phyloP scores from a whole-genome alignment of 2,888 invertebrate species.

The Zygothrica quintamaculata region DNA sequence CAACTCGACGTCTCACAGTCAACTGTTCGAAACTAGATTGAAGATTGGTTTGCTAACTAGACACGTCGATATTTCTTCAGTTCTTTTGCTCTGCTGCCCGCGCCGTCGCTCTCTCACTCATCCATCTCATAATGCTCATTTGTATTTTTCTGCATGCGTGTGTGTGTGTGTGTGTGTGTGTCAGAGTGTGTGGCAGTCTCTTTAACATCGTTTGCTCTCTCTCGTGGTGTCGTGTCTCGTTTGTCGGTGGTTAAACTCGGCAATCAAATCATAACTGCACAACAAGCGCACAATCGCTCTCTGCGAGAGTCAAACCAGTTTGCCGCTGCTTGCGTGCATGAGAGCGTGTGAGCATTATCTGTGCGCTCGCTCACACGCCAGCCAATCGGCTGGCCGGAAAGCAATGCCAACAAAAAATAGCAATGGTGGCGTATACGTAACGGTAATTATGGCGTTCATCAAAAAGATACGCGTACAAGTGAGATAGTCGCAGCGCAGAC shows the following conservation, averaged over 20 bases:
- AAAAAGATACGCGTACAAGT: conserved; percentile 58
- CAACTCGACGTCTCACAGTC: conserved; percentile 84
- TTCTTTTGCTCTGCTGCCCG: conserved; percentile 79
- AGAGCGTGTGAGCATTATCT: conserved; percentile 27
- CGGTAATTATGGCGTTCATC: conserved; percentile 85
- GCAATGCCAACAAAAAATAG: conserved; percentile 70
- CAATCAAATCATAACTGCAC: conserved; percentile 79
- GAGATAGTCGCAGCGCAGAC: conserved; percentile 38
- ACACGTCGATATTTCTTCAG: conserved; percentile 84
- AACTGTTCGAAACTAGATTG: conserved; percentile 85
- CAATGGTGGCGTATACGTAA: conserved; percentile 84
- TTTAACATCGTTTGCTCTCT: conserved; percentile 70
- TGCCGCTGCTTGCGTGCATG: conserved; percentile 10
- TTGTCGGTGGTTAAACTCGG: conserved; percentile 82
- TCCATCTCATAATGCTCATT: conserved; percentile 31
- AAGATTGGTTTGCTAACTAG: conserved; percentile 85
- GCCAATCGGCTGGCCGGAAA: conserved; percentile 71
- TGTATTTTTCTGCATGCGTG: background rate
- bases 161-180: conserved; percentile 15
- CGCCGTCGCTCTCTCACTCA: conserved; percentile 43
- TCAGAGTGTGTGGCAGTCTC: conserved; percentile 47
- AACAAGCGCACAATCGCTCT: conserved; percentile 50
- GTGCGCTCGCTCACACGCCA: conserved; percentile 39
- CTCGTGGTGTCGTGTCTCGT: conserved; percentile 73
- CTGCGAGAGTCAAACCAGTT: conserved; percentile 51